Conservation (phyloP, 1,140 invertebrate species). For the Mamestra configurata region DNA sequence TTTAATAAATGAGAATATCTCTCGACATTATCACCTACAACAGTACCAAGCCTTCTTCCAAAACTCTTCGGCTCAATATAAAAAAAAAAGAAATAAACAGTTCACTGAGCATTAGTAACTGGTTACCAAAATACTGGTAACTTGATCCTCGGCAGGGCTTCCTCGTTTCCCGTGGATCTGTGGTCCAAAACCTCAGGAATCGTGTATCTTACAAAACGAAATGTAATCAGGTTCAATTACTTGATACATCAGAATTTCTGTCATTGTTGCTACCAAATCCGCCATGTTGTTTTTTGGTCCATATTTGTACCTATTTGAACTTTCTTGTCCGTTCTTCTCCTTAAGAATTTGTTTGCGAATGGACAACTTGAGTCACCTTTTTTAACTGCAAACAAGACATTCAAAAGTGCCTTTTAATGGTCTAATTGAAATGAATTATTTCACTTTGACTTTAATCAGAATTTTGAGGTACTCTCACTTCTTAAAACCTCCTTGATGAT, state of each 20-base stretch:
- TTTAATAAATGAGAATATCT: too few species aligned
- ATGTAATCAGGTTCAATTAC: slow-evolving; percentile 25
- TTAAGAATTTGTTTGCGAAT: too few species aligned
- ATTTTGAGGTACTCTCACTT: too few species aligned
- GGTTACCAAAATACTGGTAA: slow-evolving; percentile 36
- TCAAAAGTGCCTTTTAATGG: too few species aligned
- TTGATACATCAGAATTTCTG: neutral
- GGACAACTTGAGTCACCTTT: too few species aligned
- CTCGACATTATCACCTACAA: too few species aligned
- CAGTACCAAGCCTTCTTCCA: neutral
- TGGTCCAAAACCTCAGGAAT: slow-evolving; percentile 34
- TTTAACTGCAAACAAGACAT: too few species aligned
- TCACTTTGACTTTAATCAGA: too few species aligned
- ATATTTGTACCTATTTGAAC: too few species aligned
- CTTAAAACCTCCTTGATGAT: too few species aligned
- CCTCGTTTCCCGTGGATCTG: slow-evolving; percentile 46
- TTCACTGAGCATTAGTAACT: slow-evolving; percentile 30
- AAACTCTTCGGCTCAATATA: neutral
- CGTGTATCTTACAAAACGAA: slow-evolving; percentile 41
- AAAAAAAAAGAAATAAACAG: neutral
- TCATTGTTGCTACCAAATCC: neutral
- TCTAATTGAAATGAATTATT: too few species aligned
- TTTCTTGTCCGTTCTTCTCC: too few species aligned
- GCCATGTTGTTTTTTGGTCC: neutral
- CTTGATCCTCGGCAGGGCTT: slow-evolving; percentile 24